Evolutionary conservation across 2,888 invertebrate species (phyloP), one percentile per base, ranked within the genome.

Genomic region (Temnothorax ravouxi): DNA sequence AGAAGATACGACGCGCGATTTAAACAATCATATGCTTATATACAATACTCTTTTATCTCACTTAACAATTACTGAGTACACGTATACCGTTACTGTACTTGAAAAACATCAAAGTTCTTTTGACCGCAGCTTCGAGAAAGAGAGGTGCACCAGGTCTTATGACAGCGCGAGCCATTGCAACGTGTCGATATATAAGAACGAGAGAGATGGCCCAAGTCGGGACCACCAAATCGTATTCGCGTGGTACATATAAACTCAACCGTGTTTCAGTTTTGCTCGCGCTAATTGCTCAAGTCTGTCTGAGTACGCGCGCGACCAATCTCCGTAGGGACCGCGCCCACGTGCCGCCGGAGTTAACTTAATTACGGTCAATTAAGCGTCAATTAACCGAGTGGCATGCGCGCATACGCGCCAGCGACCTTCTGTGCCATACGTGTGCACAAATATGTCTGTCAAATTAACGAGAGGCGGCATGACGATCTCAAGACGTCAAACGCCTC

Each of bases 341-440:
- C 89, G 88, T 88, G 83, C 84, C 81, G 79, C 82, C 82, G 74
- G 88, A 89, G 90, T 92, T 92, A 92, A 93, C 91, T 93, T 91
- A 93, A 94, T 94, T 93, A 93, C 91, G 87, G 89, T 86, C 93
- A 93, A 93, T 94, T 93, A 93, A 93, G 92, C 90, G 90, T 87
- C 93, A 92, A 94, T 94, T 93, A 93, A 93, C 91, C 85, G 90
- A 89, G 88, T 83, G 86, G 88, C 90, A 88, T 86, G 90, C 86
- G 67, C 74, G 56, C 61, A 80, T 75, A 82, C 84, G 83, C 86
- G 84, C 66, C 69, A 74, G 75, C 54, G 84, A 76, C 64, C 84
- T 64, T 86, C 76, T 74, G 66, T 72, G 72, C 52, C 44, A 54
- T 77, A 47, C 13, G 47, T 69, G 59, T 66, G 72, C 74, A 61